A percentile compares a stretch with the other conserved stretches of the same genome.
Conservation (phyloP, 53 echinoderm and acorn worm species). For the Antedon mediterranea region DNA sequence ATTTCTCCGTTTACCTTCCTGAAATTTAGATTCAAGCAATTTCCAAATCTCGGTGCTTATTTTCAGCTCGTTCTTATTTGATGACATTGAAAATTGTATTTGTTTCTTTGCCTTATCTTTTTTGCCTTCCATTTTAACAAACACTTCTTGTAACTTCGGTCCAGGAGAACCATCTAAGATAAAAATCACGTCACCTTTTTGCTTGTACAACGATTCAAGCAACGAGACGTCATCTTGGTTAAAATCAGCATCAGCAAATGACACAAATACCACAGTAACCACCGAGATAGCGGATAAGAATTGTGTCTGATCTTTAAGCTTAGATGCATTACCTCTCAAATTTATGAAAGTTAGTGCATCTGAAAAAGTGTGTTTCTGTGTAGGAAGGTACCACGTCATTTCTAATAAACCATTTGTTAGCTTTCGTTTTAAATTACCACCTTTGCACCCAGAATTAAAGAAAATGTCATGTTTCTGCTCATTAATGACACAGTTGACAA, state of each 20-base stretch:
- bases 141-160: background rate
- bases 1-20: background rate
- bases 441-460: background rate
- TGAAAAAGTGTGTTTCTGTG: background rate
- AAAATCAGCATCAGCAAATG: background rate
- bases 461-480: too few species aligned
- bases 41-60: background rate
- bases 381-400: background rate
- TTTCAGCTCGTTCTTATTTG: background rate
- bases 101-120: background rate
- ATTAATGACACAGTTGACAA: too few species aligned
- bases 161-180: background rate
- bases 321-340: conserved; percentile 2
- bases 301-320: background rate
- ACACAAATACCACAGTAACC: conserved; percentile 3
- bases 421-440: background rate
- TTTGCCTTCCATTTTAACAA: background rate
- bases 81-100: background rate
- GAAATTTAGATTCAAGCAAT: background rate
- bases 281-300: background rate
- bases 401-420: background rate
- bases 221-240: background rate
- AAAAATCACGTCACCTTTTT: background rate
- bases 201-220: background rate
- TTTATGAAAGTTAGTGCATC: conserved; percentile 1